phyloP scores from a whole-genome alignment of 2,113 vertebrate species.

The Astatoreochromis straeleni region DNA sequence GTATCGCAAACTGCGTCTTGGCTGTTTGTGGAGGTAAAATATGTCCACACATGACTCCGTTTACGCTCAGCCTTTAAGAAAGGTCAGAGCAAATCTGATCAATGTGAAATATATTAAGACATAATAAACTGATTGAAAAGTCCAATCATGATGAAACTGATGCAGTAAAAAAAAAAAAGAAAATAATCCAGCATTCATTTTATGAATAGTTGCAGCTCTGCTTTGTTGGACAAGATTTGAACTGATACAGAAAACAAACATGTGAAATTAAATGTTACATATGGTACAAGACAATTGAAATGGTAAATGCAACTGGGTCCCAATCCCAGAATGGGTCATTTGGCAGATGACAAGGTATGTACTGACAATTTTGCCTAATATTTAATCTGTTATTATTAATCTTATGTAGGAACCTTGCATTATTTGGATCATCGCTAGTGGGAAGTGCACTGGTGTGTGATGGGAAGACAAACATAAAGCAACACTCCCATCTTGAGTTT shows the following conservation, averaged over 20 bases:
- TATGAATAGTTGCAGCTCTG: background rate
- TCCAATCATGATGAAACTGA: background rate
- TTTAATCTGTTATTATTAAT: background rate
- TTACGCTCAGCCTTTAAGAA: background rate
- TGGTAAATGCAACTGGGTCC: background rate
- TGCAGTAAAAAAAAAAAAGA: background rate
- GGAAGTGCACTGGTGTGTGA: background rate
- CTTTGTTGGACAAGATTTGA: background rate
- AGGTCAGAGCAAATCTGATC: background rate
- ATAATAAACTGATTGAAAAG: background rate
- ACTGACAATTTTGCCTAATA: background rate
- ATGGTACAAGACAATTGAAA: background rate
- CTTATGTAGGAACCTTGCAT: background rate
- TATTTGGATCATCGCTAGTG: background rate
- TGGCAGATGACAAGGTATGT: background rate
- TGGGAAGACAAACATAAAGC: background rate
- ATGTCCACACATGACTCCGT: fast-evolving
- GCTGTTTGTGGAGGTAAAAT: background rate
- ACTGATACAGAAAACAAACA: background rate
- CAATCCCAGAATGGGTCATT: background rate
- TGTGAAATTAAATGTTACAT: background rate
- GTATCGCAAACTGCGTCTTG: background rate
- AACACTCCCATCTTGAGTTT: constrained; percentile 36
- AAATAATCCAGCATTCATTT: background rate
- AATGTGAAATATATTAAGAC: background rate